Evolutionary conservation across 2,888 invertebrate genomes (phyloP).

Genomic region (Caenorhabditis sp.): DNA sequence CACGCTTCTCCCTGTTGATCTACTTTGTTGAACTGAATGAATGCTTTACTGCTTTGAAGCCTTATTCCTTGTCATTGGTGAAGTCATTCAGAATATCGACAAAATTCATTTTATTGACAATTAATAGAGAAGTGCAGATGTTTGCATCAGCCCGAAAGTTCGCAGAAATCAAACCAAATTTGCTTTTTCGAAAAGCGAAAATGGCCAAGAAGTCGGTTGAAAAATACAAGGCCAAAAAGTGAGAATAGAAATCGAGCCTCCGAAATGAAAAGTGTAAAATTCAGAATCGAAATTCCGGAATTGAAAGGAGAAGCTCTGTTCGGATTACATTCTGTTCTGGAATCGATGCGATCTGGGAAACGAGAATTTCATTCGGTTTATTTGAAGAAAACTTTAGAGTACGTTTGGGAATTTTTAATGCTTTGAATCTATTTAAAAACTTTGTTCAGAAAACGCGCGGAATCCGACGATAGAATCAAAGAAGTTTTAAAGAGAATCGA

Average conservation of each 20-base stretch:
- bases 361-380: slow-evolving; percentile 58
- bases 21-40: slow-evolving; percentile 17
- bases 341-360: slow-evolving; percentile 62
- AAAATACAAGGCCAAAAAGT: slow-evolving; percentile 65
- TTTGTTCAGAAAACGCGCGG: slow-evolving; percentile 57
- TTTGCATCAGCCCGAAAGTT: background rate
- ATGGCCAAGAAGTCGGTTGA: slow-evolving; percentile 66
- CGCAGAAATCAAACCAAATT: slow-evolving; percentile 62
- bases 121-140: too few species aligned
- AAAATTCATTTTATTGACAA: background rate
- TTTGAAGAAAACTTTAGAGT: slow-evolving; percentile 63
- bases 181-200: slow-evolving; percentile 70
- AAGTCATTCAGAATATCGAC: slow-evolving; percentile 7
- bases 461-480: slow-evolving; percentile 49
- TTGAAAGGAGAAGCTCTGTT: slow-evolving; percentile 68
- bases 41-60: slow-evolving; percentile 13
- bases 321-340: slow-evolving; percentile 69
- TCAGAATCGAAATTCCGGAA: slow-evolving; percentile 61
- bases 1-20: too few species aligned
- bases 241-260: background rate
- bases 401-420: too few species aligned
- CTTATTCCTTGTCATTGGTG: background rate
- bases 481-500: slow-evolving; percentile 56
- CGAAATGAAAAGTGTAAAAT: slow-evolving; percentile 13
- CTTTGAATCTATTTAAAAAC: too few species aligned